Base-by-base conservation (phyloP, 2,888 invertebrate genomes). In the Zhuqinia jingwanae region DNA sequence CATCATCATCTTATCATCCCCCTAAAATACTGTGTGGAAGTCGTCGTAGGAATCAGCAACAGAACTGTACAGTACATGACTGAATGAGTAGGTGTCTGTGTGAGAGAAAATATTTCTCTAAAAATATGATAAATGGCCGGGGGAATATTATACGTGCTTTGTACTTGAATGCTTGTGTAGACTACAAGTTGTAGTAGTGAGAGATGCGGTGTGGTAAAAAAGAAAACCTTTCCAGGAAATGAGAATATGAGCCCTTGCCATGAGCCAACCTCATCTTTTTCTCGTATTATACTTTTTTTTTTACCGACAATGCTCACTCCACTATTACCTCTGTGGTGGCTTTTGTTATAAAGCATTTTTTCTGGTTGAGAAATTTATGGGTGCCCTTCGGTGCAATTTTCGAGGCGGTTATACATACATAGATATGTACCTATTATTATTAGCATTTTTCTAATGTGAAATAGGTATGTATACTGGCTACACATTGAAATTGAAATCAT, bases 61-160 rank as follows among this genome's bases (percentile, higher is more conserved):
- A 36, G 36, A 3, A 36, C 3, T 8, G 8, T 8, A 36, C 36
- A 36, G 3, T 8, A 36, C 36, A 36, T 36, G 8, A 36, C 36
- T 36, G 36, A 36, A 6, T 36, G 36, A n/a, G 15, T 50, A 36
- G 36, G 36, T 36, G 17, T 17, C 15, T 17, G 17, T 13, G 20
- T 6, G 58, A 13, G 20, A 25, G 58, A 13, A 60, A 75, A 85
- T 27, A 13, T 27, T 63, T 73, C 60, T 13, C 30, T 20, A 50
- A 60, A 77, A 84, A 77, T 65, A 79, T 79, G 85, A 85, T 85
- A 63, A 85, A 85, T 85, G 80, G 85, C 53, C 50, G 30, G 36
- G 3, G 36, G 58, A 45, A 47, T 73, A 30, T 56, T 70, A 73
- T 50, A 78, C 73, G 73, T 79, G 79, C 85, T 22, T 36, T n/a